Evolutionary conservation across 2,797 vertebrate species (phyloP).

Genomic region (Pagetopsis macropterus): DNA sequence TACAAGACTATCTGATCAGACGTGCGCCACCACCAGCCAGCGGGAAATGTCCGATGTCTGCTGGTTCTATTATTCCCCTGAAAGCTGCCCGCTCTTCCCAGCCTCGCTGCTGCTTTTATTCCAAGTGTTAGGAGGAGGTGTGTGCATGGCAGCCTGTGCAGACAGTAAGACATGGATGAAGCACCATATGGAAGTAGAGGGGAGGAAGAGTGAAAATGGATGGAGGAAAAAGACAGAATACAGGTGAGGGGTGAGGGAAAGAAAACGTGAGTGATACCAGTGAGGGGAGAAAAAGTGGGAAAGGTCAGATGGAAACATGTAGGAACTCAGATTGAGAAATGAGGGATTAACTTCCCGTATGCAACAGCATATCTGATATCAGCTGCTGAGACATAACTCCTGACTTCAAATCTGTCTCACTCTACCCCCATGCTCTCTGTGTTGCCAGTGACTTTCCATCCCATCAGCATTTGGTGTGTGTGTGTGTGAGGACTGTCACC

Average conservation of each 20-base stretch:
- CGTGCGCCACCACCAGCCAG: slow-evolving; percentile 19
- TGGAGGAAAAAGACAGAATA: background rate
- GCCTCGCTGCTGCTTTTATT: slow-evolving; percentile 23
- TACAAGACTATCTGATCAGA: slow-evolving; percentile 50
- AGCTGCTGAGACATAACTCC: slow-evolving; percentile 56
- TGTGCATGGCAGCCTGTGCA: background rate
- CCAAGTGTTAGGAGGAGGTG: background rate
- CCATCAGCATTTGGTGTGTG: slow-evolving; percentile 51
- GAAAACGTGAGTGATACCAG: background rate
- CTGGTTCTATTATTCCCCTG: slow-evolving; percentile 36
- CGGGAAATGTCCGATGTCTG: slow-evolving; percentile 28
- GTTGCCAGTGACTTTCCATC: slow-evolving; percentile 60
- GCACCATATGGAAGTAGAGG: background rate
- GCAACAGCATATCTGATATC: slow-evolving; percentile 54
- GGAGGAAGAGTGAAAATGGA: slow-evolving; percentile 5
- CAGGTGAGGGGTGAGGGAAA: background rate
- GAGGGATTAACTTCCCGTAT: slow-evolving; percentile 18
- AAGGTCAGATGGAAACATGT: slow-evolving; percentile 23
- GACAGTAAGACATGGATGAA: background rate
- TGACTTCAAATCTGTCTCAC: slow-evolving; percentile 35
- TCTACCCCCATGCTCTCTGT: slow-evolving; percentile 3
- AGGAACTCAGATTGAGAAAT: slow-evolving; percentile 21
- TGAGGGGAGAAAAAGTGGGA: background rate
- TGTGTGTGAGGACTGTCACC: slow-evolving; percentile 44
- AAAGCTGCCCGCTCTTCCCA: slow-evolving; percentile 16